phyloP scores from a whole-genome alignment of 2,113 vertebrate species.

The Rhabdomys dilectus region DNA sequence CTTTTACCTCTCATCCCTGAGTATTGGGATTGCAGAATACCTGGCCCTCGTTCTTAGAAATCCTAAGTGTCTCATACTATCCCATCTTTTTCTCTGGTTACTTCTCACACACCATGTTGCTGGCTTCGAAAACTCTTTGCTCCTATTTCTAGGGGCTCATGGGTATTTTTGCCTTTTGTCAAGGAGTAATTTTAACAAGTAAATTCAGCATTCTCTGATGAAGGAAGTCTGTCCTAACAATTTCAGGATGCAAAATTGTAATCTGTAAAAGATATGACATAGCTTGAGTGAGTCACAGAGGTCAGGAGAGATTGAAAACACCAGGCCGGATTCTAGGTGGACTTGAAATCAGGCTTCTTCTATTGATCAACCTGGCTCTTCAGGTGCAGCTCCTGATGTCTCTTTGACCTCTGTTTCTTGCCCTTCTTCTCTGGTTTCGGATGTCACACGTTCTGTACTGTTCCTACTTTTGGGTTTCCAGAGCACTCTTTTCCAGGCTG shows the following conservation, averaged over 20 bases:
- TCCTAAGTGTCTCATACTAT: not conserved
- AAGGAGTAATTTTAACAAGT: not conserved
- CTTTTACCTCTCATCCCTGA: not conserved
- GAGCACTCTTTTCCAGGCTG: not conserved
- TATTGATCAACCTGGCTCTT: fast-evolving
- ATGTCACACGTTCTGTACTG: too few relatives aligned
- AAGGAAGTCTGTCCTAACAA: not conserved
- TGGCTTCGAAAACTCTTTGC: not conserved
- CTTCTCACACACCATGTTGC: not conserved
- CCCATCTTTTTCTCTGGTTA: not conserved
- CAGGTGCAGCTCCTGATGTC: too few relatives aligned
- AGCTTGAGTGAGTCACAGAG: not conserved
- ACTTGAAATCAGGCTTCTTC: not conserved
- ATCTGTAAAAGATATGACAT: not conserved
- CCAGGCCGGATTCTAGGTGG: not conserved
- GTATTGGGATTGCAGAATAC: not conserved
- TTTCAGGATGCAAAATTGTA: not conserved
- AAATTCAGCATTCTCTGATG: not conserved
- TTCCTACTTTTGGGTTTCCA: not conserved
- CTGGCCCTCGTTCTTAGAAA: not conserved
- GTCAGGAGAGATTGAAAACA: not conserved
- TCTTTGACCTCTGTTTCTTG: not conserved
- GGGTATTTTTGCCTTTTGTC: too few relatives aligned
- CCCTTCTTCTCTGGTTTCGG: too few relatives aligned
- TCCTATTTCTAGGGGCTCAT: not conserved